phyloP scores from a whole-genome alignment of 1,140 invertebrate genomes.

The Hyles vespertilio region DNA sequence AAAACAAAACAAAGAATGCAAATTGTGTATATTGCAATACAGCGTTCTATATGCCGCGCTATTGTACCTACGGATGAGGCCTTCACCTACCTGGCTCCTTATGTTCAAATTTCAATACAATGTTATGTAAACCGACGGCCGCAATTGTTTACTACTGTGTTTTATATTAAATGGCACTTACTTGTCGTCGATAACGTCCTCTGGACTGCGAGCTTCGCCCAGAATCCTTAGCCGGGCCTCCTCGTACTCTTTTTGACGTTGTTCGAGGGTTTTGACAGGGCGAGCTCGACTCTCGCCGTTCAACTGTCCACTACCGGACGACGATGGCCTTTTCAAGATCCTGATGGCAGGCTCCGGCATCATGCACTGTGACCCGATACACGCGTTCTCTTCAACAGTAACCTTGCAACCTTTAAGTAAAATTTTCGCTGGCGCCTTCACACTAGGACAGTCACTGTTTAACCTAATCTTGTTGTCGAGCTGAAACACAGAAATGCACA shows the following conservation, averaged over 20 bases:
- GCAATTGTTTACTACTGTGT: background rate
- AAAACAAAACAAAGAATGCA: background rate
- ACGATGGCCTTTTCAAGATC: conserved; percentile 85
- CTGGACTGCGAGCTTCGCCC: conserved; percentile 86
- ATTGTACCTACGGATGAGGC: no score
- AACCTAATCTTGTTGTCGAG: conserved; percentile 68
- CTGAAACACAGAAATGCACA: conserved; percentile 50
- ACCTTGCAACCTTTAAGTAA: conserved; percentile 68
- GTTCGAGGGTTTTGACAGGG: conserved; percentile 89
- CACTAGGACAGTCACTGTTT: conserved; percentile 43
- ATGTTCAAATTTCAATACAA: background rate
- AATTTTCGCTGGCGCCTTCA: conserved; percentile 41
- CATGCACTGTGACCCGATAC: conserved; percentile 71
- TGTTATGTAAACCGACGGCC: conserved; percentile 28
- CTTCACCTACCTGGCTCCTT: no score
- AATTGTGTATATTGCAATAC: background rate
- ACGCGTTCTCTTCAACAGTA: conserved; percentile 70
- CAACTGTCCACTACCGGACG: conserved; percentile 48
- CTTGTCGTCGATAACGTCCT: conserved; percentile 80
- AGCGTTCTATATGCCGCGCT: no score
- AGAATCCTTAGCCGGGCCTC: conserved; percentile 89
- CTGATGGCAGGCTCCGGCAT: conserved; percentile 86
- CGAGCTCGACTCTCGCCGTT: conserved; percentile 80
- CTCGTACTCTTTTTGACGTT: conserved; percentile 92
- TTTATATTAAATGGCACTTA: conserved; percentile 53